Evolutionary conservation across 2,797 vertebrate genomes (phyloP).

Genomic region (Anguilla obscura): DNA sequence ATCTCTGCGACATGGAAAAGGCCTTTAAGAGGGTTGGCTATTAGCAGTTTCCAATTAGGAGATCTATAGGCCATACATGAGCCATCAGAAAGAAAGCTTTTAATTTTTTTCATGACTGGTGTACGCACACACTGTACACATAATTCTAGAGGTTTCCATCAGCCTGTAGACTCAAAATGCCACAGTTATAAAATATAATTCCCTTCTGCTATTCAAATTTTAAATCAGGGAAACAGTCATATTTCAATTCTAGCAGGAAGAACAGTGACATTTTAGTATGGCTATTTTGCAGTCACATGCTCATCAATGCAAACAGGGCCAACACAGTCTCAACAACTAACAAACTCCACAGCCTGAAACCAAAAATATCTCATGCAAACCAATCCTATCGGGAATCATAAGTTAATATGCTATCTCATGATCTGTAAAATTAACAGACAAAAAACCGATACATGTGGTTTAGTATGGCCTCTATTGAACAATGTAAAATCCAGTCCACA

Average conservation of each 20-base stretch:
- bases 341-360: not conserved
- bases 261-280: not conserved
- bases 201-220: not conserved
- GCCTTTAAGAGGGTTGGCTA: not conserved
- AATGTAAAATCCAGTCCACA: not conserved
- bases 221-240: not conserved
- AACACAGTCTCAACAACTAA: not conserved
- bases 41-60: not conserved
- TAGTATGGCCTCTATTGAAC: not conserved
- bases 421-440: not conserved
- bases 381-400: not conserved
- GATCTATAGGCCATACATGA: not conserved
- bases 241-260: not conserved
- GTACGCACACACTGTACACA: not conserved
- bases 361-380: not conserved
- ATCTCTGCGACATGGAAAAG: not conserved
- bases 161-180: not conserved
- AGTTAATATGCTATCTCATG: not conserved
- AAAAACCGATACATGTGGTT: not conserved
- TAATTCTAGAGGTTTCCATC: not conserved
- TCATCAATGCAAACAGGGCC: not conserved
- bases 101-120: not conserved
- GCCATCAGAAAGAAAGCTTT: not conserved
- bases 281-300: not conserved
- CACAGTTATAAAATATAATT: not conserved